Evolutionary conservation across 2,888 invertebrate genomes (phyloP).

Genomic region (Diplazon laetatorius): DNA sequence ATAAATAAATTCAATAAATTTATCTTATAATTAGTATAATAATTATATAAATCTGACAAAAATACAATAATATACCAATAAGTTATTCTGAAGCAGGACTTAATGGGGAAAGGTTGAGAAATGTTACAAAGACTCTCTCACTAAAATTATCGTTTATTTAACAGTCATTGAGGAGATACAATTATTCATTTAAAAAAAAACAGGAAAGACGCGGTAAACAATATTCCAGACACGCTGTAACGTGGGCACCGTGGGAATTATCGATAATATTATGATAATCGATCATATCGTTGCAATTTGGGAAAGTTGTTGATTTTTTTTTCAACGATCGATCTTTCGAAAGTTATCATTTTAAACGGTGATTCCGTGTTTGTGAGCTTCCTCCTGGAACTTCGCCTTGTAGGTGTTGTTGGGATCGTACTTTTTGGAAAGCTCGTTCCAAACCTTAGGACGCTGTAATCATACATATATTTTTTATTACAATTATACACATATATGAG

Average conservation of each 20-base stretch:
- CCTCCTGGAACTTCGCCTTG: conserved; percentile 86
- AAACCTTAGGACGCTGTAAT: conserved; percentile 83
- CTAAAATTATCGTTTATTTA: conserved; percentile 42
- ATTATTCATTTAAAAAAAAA: conserved; percentile 1
- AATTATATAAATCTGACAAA: no score
- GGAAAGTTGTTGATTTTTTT: neutral
- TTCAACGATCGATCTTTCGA: neutral
- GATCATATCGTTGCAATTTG: conserved; percentile 1
- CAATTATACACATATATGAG: neutral
- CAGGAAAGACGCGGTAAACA: conserved; percentile 6
- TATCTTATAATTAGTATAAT: no score
- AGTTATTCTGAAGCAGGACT: no score
- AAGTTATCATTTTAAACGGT: conserved; percentile 65
- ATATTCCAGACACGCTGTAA: neutral
- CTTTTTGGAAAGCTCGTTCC: conserved; percentile 86
- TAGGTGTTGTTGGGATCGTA: conserved; percentile 88
- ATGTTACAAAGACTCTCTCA: neutral
- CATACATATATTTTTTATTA: conserved; percentile 21
- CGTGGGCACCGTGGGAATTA: neutral
- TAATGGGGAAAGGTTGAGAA: no score
- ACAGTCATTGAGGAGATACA: conserved; percentile 22
- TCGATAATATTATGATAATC: conserved; percentile 3
- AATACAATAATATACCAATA: no score
- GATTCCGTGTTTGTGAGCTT: conserved; percentile 81
- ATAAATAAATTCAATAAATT: no score